Evolutionary conservation across 2,888 invertebrate species (phyloP), one percentile per base, ranked within the genome.

Genomic region (Isotomurus palustris): DNA sequence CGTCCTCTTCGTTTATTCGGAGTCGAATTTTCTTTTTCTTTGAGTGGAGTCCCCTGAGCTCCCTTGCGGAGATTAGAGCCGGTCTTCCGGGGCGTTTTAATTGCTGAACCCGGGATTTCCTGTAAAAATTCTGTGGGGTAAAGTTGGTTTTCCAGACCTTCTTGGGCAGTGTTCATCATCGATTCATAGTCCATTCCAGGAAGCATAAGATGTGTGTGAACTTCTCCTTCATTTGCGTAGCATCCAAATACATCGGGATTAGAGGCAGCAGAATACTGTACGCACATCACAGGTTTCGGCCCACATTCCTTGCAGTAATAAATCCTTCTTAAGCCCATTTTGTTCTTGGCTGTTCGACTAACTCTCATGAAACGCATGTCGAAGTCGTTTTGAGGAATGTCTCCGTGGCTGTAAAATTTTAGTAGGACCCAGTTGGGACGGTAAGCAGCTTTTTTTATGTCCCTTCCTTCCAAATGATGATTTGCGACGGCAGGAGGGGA

Each of bases 241-340:
- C 36, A 36, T 6, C 40, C 36, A 3, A 17, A 38, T 19, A 12
- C 32, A 19, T 22, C 24, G 3, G 12, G 24, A 17, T 8, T 6
- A 50, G 22, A 8, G 25, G 24, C n/a, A n/a, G 8, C 8, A 14
- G 32, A 32, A 32, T 10, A 32, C 8, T 10, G 8, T 10, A 32
- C 32, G 14, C 8, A 8, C 8, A 32, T 32, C 32, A 32, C 29
- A 17, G 28, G 6, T 17, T 28, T 24, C 19, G 8, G 25, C 8
- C 24, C 36, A 36, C 50, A 50, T 14, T 38, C 38, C 25, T 50
- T 50, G 50, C 50, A 50, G 27, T 25, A 50, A 27, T 50, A 50
- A 19, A 38, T n/a, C 6, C 40, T 10, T 27, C 27, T 36, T 4
- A 19, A 3, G 22, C 38, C 36, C 14, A 10, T 8, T 4, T 3